Conservation (phyloP, 53 echinoderm and acorn worm genomes). For the Patiria pectinifera region DNA sequence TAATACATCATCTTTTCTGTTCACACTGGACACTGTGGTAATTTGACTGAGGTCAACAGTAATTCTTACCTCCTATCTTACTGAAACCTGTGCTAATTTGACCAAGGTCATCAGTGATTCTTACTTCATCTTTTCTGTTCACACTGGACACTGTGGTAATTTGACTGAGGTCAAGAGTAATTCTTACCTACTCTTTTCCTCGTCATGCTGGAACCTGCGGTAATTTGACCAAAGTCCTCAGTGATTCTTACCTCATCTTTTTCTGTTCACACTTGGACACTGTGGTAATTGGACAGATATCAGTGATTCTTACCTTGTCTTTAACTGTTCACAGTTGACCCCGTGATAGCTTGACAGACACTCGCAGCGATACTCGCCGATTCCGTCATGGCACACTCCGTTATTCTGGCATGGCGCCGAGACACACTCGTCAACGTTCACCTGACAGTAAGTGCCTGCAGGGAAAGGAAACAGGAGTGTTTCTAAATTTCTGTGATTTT, state of each 20-base stretch:
- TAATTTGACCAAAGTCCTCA: background rate
- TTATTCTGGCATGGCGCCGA: slow-evolving; percentile 20
- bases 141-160: background rate
- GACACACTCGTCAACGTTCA: slow-evolving; percentile 66
- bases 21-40: slow-evolving; percentile 1
- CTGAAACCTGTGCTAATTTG: background rate
- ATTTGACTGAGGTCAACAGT: too few species aligned
- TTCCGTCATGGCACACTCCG: slow-evolving; percentile 19
- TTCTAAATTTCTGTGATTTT: background rate
- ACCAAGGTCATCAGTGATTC: slow-evolving; percentile 18
- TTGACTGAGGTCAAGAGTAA: too few species aligned
- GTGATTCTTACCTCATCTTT: too few species aligned
- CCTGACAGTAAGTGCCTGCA: slow-evolving; percentile 61
- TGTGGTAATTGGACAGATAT: background rate
- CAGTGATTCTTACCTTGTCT: slow-evolving; percentile 33
- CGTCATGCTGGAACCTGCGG: background rate
- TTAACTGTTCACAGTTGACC: slow-evolving; percentile 30
- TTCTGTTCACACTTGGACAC: background rate
- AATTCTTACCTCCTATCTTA: too few species aligned
- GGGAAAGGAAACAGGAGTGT: background rate
- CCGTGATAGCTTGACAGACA: slow-evolving; percentile 37
- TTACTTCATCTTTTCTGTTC: slow-evolving; percentile 33
- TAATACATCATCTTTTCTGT: background rate
- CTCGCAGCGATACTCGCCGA: slow-evolving; percentile 38
- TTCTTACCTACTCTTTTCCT: too few species aligned